These are phyloP conservation scores for Pelobates cultripes DNA, from an alignment of 2,797 vertebrate genomes.

Conservation along the genomic window DNA sequence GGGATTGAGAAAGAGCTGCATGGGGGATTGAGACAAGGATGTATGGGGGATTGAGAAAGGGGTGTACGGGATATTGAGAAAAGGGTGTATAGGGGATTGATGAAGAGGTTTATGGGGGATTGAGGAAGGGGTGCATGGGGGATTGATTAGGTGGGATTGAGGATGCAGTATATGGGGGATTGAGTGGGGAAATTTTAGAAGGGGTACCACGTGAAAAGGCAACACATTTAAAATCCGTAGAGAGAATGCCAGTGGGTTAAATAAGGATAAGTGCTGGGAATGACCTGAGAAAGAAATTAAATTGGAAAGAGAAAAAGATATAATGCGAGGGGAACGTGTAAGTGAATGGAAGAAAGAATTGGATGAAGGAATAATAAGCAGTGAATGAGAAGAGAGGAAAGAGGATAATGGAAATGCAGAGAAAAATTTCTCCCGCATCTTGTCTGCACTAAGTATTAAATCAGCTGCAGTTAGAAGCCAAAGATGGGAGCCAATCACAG, in stretches of 20 bases:
- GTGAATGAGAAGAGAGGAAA: not conserved
- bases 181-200: too few species aligned
- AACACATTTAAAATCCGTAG: too few species aligned
- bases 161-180: too few species aligned
- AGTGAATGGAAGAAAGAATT: too few species aligned
- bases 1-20: not conserved
- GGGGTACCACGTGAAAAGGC: too few species aligned
- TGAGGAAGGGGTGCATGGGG: too few species aligned
- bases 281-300: not conserved
- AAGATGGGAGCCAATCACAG: conserved; percentile 26
- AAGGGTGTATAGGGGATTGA: too few species aligned
- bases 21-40: not conserved
- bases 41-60: too few species aligned
- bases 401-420: not conserved
- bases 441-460: conserved; percentile 43
- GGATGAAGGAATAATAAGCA: not conserved
- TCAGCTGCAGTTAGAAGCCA: conserved; percentile 28
- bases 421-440: conserved; percentile 28
- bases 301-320: not conserved
- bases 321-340: not conserved
- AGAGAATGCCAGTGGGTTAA: not conserved
- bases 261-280: conserved; percentile 4
- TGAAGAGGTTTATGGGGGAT: too few species aligned
- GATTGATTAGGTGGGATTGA: too few species aligned
- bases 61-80: too few species aligned